phyloP scores from a whole-genome alignment of 1,140 invertebrate genomes.

The Drosophila rufa region DNA sequence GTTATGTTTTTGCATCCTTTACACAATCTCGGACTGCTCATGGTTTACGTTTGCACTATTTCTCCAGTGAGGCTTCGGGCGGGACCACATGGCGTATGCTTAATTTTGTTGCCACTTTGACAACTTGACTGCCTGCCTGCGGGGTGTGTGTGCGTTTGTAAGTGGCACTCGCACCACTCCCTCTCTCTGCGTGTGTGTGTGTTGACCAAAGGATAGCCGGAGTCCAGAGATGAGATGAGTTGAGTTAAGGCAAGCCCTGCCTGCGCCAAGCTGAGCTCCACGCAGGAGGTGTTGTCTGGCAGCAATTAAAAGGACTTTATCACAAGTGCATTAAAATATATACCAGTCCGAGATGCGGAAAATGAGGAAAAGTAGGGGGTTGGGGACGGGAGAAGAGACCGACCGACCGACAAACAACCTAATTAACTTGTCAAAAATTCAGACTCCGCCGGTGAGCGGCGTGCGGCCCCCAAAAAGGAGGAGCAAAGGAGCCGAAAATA shows the following conservation, averaged over 20 bases:
- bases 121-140: conserved; percentile 37
- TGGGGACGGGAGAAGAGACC: conserved; percentile 4
- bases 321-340: conserved; percentile 69
- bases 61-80: conserved; percentile 5
- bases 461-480: conserved; percentile 8
- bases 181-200: neutral
- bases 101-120: conserved; percentile 48
- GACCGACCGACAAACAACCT: conserved; percentile 60
- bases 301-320: conserved; percentile 66
- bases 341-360: too few species aligned
- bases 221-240: conserved; percentile 6
- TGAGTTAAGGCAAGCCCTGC: neutral
- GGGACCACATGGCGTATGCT: conserved; percentile 43
- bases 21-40: conserved; percentile 18
- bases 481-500: conserved; percentile 25
- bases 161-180: neutral
- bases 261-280: neutral
- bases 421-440: conserved; percentile 79
- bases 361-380: neutral
- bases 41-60: conserved; percentile 12
- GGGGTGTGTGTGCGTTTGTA: neutral
- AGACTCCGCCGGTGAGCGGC: conserved; percentile 38
- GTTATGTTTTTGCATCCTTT: conserved; percentile 31
- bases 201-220: conserved; percentile 17
- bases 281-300: conserved; percentile 42